Base-by-base conservation (phyloP, 2,797 vertebrate genomes). In the Cygnus olor region DNA sequence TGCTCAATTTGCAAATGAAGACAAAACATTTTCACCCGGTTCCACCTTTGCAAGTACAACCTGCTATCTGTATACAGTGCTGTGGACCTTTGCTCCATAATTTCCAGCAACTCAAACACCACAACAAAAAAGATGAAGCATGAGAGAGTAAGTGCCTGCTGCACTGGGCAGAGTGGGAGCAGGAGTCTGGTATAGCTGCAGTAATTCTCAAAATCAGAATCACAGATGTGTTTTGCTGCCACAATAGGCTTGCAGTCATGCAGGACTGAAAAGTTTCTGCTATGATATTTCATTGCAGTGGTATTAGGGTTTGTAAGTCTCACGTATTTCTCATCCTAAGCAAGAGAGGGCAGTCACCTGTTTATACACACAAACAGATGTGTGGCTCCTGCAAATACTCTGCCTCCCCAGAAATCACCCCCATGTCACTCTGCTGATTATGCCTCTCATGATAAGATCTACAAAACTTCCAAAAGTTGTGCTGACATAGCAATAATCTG, bases 391-490 rank as follows among this genome's bases (percentile, higher is more conserved):
- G 2, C 24, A 30, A 38, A 17, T 1, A 0, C 25, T 42, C 20
- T 49, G 2, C 34, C 18, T 63, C 57, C 42, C 36, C 38, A 57
- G 15, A 73, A 93, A 60, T 4, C 2, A 0, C 3, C 18, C 25
- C 7, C 4, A 3, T 2, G 3, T 2, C 53, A 9, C 56, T 90
- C 88, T 51, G 38, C 36, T 70, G 68, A 73, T 57, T 20, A 0
- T 34, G 64, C 38, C 25, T 36, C 42, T 36, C 51, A 3, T 3
- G 5, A 5, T 40, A 22, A 81, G 47, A 34, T 19, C 88, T 20
- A 64, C 94, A 91, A 47, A 92, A 85, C 91, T 88, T 78, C 90
- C 95, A 96, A 95, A 97, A 70, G 64, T 92, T 95, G 93, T 3
- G 85, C 92, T 94, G 91, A 95, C 80, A 88, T 74, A 86, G 79